Conservation (phyloP, 2,888 invertebrate species). For the Agriopis leucophaearia region DNA sequence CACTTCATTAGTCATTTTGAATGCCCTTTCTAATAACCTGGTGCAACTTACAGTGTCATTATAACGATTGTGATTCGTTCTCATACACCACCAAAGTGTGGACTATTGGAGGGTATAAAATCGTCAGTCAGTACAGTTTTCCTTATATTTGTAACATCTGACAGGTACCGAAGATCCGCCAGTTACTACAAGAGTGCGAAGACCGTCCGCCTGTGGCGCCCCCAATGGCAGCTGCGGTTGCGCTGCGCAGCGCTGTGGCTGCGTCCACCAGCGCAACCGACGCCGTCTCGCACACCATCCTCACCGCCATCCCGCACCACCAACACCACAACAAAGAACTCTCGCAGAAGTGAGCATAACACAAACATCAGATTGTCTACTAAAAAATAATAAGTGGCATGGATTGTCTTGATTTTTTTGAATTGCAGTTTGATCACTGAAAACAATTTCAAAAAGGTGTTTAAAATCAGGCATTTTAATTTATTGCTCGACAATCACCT, state of each 20-base stretch:
- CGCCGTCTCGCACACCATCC: slow-evolving; percentile 91
- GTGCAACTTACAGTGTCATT: too few relatives aligned
- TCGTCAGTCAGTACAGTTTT: neutral
- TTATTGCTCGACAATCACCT: too few relatives aligned
- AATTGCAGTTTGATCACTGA: too few relatives aligned
- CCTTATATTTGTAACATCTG: neutral
- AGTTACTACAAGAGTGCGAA: slow-evolving; percentile 65
- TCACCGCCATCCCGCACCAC: slow-evolving; percentile 89
- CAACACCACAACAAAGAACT: slow-evolving; percentile 64
- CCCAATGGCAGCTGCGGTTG: slow-evolving; percentile 63
- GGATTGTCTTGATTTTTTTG: too few relatives aligned
- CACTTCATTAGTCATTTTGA: too few relatives aligned
- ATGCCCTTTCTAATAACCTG: too few relatives aligned
- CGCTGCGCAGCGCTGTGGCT: slow-evolving; percentile 65
- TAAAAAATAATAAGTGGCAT: neutral
- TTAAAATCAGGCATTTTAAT: too few relatives aligned
- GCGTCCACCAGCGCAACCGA: slow-evolving; percentile 89
- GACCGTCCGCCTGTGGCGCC: slow-evolving; percentile 59
- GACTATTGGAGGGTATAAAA: too few relatives aligned
- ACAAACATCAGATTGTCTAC: neutral
- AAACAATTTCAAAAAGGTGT: too few relatives aligned
- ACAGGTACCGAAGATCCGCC: slow-evolving; percentile 85
- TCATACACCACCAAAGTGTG: too few relatives aligned
- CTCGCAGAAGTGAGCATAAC: slow-evolving; percentile 58
- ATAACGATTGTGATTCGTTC: too few relatives aligned